phyloP scores from a whole-genome alignment of 2,888 invertebrate species.

The Coelopa pilipes region DNA sequence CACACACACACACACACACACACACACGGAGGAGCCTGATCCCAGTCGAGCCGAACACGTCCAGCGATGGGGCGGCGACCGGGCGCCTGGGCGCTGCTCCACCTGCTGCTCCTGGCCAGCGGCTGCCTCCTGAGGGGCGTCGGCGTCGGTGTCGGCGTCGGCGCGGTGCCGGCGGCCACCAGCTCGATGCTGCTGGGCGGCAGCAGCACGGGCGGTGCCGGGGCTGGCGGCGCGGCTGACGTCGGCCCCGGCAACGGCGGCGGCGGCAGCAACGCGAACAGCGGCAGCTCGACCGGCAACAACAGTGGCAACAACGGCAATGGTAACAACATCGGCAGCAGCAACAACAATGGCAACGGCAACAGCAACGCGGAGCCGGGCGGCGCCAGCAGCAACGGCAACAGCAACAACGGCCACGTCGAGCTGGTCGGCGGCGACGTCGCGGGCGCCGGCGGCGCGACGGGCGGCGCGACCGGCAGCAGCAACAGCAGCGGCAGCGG shows the following conservation, averaged over 20 bases:
- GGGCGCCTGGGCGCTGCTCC: conserved; percentile 35
- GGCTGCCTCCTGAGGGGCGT: conserved; percentile 40
- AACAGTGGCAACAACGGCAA: conserved; percentile 42
- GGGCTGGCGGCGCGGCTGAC: conserved; percentile 31
- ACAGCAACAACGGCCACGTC: conserved; percentile 27
- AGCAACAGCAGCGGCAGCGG: conserved; percentile 30
- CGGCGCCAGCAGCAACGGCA: conserved; percentile 39
- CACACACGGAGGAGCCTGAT: conserved; percentile 16
- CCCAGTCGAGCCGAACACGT: conserved; percentile 22
- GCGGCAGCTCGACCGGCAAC: conserved; percentile 41
- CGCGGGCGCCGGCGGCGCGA: conserved; percentile 37
- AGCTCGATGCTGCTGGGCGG: conserved; percentile 43
- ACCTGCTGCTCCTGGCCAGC: conserved; percentile 44
- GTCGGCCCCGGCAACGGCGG: conserved; percentile 46
- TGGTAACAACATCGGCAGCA: conserved; percentile 40
- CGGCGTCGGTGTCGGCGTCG: conserved; percentile 30
- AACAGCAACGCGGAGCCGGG: conserved; percentile 43
- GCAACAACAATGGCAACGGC: conserved; percentile 39
- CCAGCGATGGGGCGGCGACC: conserved; percentile 31
- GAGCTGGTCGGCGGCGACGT: conserved; percentile 35
- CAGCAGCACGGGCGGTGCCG: conserved; percentile 24
- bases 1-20: conserved; percentile 36
- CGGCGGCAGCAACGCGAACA: conserved; percentile 40
- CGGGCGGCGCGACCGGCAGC: conserved; percentile 36
- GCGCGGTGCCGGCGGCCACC: conserved; percentile 46